Evolutionary conservation across 2,797 vertebrate genomes (phyloP).

Genomic region (Syndactyla subalaris): DNA sequence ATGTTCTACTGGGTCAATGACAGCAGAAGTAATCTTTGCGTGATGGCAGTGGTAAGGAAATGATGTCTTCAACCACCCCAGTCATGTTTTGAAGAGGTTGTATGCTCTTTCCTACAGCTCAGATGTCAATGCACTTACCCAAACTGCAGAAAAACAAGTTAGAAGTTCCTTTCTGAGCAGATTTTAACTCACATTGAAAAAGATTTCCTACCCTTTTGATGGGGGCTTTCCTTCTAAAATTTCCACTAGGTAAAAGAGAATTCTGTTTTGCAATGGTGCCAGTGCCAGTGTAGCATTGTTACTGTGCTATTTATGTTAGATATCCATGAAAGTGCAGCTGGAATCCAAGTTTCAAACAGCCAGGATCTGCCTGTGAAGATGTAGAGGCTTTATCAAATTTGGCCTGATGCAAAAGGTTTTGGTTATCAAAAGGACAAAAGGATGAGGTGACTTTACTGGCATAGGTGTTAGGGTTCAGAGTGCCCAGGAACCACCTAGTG

Average conservation of each 20-base stretch:
- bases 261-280: background rate
- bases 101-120: background rate
- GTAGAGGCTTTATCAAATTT: background rate
- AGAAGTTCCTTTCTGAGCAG: background rate
- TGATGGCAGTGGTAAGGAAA: background rate
- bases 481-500: accelerated
- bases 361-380: background rate
- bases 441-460: background rate
- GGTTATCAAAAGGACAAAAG: background rate
- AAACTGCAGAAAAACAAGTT: background rate
- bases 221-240: background rate
- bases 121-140: background rate
- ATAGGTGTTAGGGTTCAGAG: background rate
- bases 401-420: background rate
- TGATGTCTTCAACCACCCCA: background rate
- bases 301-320: background rate
- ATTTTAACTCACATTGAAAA: background rate
- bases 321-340: background rate
- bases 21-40: background rate
- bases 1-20: background rate
- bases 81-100: background rate
- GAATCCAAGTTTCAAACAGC: background rate
- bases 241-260: background rate
- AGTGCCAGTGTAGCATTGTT: background rate
- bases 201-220: background rate